These are phyloP conservation scores for Macrotus californicus DNA, from an alignment of 2,113 vertebrate genomes.

Conservation along the genomic window DNA sequence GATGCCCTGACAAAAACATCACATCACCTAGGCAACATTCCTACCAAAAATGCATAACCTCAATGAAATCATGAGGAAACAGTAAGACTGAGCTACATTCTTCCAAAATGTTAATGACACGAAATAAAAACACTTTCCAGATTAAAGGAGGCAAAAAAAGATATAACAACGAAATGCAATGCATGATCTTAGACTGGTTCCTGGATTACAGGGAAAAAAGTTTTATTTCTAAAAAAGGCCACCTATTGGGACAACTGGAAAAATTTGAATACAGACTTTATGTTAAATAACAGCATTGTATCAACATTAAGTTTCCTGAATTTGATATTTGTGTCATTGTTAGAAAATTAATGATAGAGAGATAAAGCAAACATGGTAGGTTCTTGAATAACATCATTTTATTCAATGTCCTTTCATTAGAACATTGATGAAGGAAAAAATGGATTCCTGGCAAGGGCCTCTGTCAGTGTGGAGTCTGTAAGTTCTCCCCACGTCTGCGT, in stretches of 20 bases:
- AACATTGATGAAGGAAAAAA: not conserved
- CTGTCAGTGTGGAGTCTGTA: not conserved
- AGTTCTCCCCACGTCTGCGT: not conserved
- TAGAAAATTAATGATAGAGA: not conserved
- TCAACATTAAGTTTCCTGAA: slow-evolving; percentile 9
- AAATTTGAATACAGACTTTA: not conserved
- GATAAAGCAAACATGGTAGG: not conserved
- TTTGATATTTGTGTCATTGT: not conserved
- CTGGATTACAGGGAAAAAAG: not conserved
- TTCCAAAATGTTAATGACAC: not conserved
- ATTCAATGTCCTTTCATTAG: not conserved
- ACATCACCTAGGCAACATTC: not conserved
- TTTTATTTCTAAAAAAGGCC: not conserved
- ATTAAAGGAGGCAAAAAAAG: not conserved
- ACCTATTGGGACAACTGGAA: slow-evolving; percentile 1
- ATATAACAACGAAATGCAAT: not conserved
- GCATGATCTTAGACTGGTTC: not conserved
- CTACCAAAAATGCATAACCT: not conserved
- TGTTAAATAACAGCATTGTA: not conserved
- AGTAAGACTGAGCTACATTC: not conserved
- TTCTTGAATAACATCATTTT: not conserved
- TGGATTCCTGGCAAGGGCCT: too few species aligned
- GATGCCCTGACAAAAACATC: not conserved
- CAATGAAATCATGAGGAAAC: not conserved
- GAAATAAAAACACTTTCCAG: not conserved